Percentiles rank a stretch among this genome's conserved stretches.
These are phyloP conservation scores for Thunnus maccoyii DNA, from an alignment of 2,113 vertebrate species.

Conservation along the genomic window DNA sequence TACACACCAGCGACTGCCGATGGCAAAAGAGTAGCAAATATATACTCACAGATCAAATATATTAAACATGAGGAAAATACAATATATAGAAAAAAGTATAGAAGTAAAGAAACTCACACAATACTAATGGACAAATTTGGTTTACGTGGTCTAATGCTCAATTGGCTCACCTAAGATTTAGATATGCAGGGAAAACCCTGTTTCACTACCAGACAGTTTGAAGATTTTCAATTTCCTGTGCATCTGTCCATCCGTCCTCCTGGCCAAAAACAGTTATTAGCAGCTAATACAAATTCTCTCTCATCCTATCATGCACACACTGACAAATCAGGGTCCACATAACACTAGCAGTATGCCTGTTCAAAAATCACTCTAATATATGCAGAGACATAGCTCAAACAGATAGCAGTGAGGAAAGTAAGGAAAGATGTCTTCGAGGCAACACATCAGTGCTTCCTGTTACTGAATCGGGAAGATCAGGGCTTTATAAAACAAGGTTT, in stretches of 20 bases:
- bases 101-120: neutral
- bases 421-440: neutral
- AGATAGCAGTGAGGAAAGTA: neutral
- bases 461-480: neutral
- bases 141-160: slow-evolving; percentile 1
- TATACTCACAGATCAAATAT: neutral
- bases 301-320: slow-evolving; percentile 26
- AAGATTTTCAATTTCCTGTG: slow-evolving; percentile 67
- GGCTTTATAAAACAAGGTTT: neutral
- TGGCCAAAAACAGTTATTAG: slow-evolving; percentile 45
- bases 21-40: neutral
- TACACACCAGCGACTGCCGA: slow-evolving; percentile 11
- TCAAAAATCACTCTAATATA: slow-evolving; percentile 23
- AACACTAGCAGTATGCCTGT: neutral
- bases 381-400: slow-evolving; percentile 16
- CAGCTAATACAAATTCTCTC: slow-evolving; percentile 39
- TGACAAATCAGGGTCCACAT: slow-evolving; percentile 9
- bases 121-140: neutral
- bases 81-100: neutral
- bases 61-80: neutral
- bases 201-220: slow-evolving; percentile 39
- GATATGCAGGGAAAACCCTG: slow-evolving; percentile 39
- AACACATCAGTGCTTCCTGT: neutral
- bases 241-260: slow-evolving; percentile 57
- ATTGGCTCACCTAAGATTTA: slow-evolving; percentile 2